Base-by-base conservation (phyloP, 2,888 invertebrate genomes). In the Eurytoma californica region DNA sequence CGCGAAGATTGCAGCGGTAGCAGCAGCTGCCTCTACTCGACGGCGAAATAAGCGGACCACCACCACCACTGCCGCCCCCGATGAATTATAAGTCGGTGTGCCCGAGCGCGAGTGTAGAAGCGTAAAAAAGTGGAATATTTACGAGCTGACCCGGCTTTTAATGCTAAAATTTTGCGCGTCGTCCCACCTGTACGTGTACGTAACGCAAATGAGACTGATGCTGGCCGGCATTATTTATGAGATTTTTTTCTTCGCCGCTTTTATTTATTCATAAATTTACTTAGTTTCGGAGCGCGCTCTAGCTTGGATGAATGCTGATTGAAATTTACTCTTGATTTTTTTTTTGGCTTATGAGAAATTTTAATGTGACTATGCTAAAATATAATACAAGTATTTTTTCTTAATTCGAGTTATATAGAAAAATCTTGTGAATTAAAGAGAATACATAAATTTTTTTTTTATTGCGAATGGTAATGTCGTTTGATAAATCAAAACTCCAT, bases 41-140 rank as follows among this genome's bases (percentile, higher is more conserved):
- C 16, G 18, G 9, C 53, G 53, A n/a, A 53, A 53, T 53, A 53
- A 53, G 53, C 53, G 53, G 53, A 53, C 53, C 53, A n/a, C 13
- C 14, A 13, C 14, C 53, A 16, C 53, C 14, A 14, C 53, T 9
- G 53, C 60, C 16, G 28, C 53, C 65, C 55, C 60, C 20, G 69
- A 47, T 76, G 69, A 76, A 76, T 76, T 69, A 69, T 51, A 68
- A 68, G 69, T 69, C 53, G 39, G 7, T 5, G 73, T n/a, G 66
- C 5, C 39, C 24, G 5, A 2, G 24, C 12, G 12, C 13, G 18
- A 3, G 69, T 39, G 20, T 30, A 28, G 28, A 16, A 55, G 18
- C 66, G 30, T 58, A 75, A 75, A 75, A 53, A 53, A 9, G 28
- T 4, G 39, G 53, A 76, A 76, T 76, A 69, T 76, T 76, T 76